Base-by-base conservation (phyloP, 2,113 vertebrate species). In the Sitta europaea region DNA sequence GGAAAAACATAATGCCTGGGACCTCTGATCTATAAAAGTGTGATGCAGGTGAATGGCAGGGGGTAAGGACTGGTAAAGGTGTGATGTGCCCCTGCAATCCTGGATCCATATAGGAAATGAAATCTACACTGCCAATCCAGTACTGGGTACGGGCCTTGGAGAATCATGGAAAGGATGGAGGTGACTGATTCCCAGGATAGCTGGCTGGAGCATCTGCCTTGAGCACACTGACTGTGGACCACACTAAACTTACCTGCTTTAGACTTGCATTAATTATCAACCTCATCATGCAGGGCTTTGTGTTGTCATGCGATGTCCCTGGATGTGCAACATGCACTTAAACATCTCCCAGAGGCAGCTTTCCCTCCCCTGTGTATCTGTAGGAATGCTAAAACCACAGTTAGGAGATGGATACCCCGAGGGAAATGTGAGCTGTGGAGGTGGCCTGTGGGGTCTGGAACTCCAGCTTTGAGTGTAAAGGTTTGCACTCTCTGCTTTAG, bases 231-330 rank as follows among this genome's bases (percentile, higher is more conserved):
- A 72, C 31, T 48, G 81, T 95, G 78, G 66, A 36, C 88, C 92
- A 94, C 91, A 81, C 86, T 95, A 88, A 80, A 80, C 71, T 80
- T 63, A 84, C 91, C 94, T 92, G 91, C 95, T 95, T 88, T 80
- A 95, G 94, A 80, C 68, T 92, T 94, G 91, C 40, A 28, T 63
- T 65, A 14, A 70, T 61, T 50, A 50, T 21, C 54, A 77, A 6
- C 51, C 19, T 96, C 88, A 88, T 88, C 67, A 5, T 25, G 63
- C 88, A 92, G 95, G 96, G 75, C 83, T 95, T 74, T 92, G 75
- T 95, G 86, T 92, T 86, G 82, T 88, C 82, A 31, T 92, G 82
- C 82, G 8, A 8, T 94, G 88, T 96, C 63, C 92, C 79, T 94
- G 95, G 67, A 23, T 95, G 79, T 92, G 75, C 75, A 73, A 23